phyloP scores from a whole-genome alignment of 2,888 invertebrate genomes.

The Aleiodes alternator region DNA sequence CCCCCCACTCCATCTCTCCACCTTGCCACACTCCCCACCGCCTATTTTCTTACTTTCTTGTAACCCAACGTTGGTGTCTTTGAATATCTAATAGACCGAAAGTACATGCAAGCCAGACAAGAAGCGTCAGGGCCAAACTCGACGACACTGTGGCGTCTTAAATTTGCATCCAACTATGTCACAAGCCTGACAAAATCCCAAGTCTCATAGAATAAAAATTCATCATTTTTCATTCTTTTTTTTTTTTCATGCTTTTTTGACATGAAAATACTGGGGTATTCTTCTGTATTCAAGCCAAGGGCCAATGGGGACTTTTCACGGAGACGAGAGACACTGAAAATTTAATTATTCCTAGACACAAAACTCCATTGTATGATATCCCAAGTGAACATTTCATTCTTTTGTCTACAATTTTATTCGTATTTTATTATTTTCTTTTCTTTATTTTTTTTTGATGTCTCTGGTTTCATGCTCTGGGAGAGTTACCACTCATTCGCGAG shows the following conservation, averaged over 20 bases:
- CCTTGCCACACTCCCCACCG: conserved; percentile 3
- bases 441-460: conserved; percentile 1
- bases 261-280: not conserved
- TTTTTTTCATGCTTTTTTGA: no score
- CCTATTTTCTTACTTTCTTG: not conserved
- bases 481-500: no score
- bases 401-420: conserved; percentile 13
- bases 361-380: not conserved
- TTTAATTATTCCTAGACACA: conserved; percentile 28
- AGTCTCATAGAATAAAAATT: not conserved
- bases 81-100: conserved; percentile 49
- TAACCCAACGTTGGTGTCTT: conserved; percentile 31
- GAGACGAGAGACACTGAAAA: conserved; percentile 11
- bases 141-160: conserved; percentile 29
- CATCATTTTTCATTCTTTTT: no score
- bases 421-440: conserved; percentile 3
- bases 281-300: not conserved
- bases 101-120: conserved; percentile 39
- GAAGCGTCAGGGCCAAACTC: conserved; percentile 25
- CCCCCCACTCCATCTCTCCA: not conserved
- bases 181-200: not conserved
- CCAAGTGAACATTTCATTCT: not conserved
- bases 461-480: not conserved
- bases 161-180: conserved; percentile 18
- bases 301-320: not conserved